Evolutionary conservation across 1,140 invertebrate species (phyloP).

Genomic region (Leptinotarsa lineolata): DNA sequence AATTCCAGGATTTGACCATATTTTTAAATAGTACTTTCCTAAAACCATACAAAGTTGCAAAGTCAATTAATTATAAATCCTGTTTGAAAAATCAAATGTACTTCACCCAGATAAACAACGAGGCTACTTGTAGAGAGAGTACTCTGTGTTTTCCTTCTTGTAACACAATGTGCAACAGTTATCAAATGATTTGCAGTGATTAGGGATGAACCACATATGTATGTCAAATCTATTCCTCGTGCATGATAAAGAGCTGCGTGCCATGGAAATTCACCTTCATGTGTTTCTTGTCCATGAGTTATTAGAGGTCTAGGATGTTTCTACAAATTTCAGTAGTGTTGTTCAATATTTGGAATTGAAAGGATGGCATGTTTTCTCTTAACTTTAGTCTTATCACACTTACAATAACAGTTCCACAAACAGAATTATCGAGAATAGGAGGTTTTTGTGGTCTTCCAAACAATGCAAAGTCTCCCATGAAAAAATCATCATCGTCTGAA

Average conservation of each 20-base stretch:
- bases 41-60: background rate
- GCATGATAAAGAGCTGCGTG: conserved; percentile 51
- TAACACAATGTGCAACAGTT: conserved; percentile 83
- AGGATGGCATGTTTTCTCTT: too few species aligned
- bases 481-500: conserved; percentile 49
- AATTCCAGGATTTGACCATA: conserved; percentile 50
- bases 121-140: conserved; percentile 45
- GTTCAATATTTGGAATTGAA: too few species aligned
- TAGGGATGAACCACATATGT: conserved; percentile 80
- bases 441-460: conserved; percentile 17
- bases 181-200: conserved; percentile 74
- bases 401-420: conserved; percentile 51
- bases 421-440: conserved; percentile 18
- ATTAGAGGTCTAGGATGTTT: conserved; percentile 49
- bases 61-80: background rate
- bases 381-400: conserved; percentile 11
- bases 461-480: conserved; percentile 44
- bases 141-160: conserved; percentile 48
- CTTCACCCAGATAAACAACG: conserved; percentile 49
- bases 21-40: conserved; percentile 52
- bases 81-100: background rate
- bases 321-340: conserved; percentile 27
- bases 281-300: conserved; percentile 50
- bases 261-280: conserved; percentile 52
- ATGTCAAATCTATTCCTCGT: conserved; percentile 54